phyloP scores from a whole-genome alignment of 2,888 invertebrate species.

The Erebia palarica region DNA sequence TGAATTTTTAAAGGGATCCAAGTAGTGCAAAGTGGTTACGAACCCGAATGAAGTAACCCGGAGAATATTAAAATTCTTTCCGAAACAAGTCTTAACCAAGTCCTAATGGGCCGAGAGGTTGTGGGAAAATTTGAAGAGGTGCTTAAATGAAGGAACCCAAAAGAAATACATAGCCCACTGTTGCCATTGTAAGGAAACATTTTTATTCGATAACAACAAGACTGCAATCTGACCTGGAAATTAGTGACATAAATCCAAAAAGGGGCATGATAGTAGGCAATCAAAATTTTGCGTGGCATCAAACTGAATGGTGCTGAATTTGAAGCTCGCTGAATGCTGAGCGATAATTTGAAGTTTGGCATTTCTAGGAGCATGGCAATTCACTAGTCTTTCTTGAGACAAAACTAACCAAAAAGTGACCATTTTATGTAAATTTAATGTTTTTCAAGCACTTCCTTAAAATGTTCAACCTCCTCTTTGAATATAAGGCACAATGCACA shows the following conservation, averaged over 20 bases:
- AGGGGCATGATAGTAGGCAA: no score
- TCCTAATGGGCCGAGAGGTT: slow-evolving; percentile 39
- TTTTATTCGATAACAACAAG: no score
- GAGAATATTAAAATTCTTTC: slow-evolving; percentile 55
- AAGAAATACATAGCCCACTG: no score
- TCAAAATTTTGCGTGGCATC: no score
- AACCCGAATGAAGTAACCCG: slow-evolving; percentile 56
- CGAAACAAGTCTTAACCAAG: slow-evolving; percentile 38
- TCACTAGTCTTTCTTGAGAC: no score
- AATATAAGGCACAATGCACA: slow-evolving; percentile 68
- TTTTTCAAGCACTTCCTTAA: not conserved
- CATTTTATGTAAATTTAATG: not conserved
- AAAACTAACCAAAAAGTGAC: not conserved
- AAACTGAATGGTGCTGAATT: no score
- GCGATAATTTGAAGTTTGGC: not conserved
- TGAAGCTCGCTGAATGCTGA: no score
- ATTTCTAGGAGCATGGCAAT: not conserved
- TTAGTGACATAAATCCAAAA: no score
- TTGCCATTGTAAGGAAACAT: no score
- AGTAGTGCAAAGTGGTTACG: slow-evolving; percentile 46
- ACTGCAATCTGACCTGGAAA: no score
- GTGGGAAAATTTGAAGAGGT: not conserved
- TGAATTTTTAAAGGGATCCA: slow-evolving; percentile 52
- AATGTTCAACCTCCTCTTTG: not conserved
- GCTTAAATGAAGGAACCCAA: not conserved